A percentile compares a stretch with the other conserved stretches of the same genome.
Conservation (phyloP, 2,113 vertebrate genomes). For the Leptosomus discolor region DNA sequence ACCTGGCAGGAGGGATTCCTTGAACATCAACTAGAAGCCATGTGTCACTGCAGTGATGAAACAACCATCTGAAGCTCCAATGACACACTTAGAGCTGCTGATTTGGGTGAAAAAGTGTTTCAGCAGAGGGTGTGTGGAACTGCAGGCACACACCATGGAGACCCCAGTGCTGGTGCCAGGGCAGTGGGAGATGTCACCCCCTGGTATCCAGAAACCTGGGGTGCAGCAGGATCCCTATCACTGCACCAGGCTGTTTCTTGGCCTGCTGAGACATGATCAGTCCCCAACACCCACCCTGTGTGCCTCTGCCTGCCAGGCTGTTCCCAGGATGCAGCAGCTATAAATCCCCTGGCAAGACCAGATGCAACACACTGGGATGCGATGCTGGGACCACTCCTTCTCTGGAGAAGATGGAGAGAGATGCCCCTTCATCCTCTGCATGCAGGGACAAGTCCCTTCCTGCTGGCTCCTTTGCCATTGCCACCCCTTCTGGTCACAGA, state of each 20-base stretch:
- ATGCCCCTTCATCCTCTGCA: neutral
- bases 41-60: neutral
- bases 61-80: neutral
- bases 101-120: neutral
- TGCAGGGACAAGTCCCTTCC: neutral
- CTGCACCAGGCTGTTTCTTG: neutral
- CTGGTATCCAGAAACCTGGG: neutral
- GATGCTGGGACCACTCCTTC: neutral
- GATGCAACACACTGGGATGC: accelerated
- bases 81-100: neutral
- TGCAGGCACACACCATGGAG: neutral
- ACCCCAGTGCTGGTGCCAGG: neutral
- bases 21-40: neutral
- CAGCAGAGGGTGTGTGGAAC: neutral
- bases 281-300: neutral
- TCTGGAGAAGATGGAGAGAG: neutral
- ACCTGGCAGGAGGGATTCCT: neutral
- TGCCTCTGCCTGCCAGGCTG: neutral
- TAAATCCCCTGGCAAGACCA: neutral
- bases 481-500: neutral
- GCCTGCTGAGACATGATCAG: neutral
- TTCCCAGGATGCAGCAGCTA: neutral
- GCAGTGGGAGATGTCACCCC: neutral
- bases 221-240: neutral
- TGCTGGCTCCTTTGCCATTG: neutral